These are phyloP conservation scores for Scatophagus argus DNA, from an alignment of 2,113 vertebrate species.

Conservation along the genomic window DNA sequence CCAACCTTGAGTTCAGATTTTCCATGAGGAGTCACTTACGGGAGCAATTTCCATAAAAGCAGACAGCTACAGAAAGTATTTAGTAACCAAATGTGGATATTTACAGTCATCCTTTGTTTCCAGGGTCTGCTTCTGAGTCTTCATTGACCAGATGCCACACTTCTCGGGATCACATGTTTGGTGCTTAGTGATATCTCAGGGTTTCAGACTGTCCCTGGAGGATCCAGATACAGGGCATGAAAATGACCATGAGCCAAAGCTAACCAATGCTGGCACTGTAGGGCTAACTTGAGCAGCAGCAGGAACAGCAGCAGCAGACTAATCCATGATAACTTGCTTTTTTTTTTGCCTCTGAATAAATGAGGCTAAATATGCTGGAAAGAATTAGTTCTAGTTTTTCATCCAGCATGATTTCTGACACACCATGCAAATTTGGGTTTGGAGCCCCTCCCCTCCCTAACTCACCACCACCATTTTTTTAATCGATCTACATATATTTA, in stretches of 20 bases:
- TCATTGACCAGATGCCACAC: conserved; percentile 73
- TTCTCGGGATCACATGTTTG: conserved; percentile 73
- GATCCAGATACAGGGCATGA: conserved; percentile 72
- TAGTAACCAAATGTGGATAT: conserved; percentile 44
- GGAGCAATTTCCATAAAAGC: conserved; percentile 30
- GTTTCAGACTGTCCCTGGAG: conserved; percentile 77
- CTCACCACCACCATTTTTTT: too few species aligned
- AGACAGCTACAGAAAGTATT: conserved; percentile 34
- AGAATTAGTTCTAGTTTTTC: conserved; percentile 35
- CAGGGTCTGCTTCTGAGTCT: conserved; percentile 65
- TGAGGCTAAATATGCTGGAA: conserved; percentile 25
- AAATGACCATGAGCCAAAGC: conserved; percentile 75
- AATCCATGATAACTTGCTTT: conserved; percentile 49
- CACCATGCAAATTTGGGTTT: conserved; percentile 17
- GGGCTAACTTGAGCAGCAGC: conserved; percentile 49
- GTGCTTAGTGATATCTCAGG: conserved; percentile 76
- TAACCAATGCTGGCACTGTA: conserved; percentile 65
- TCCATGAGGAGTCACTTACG: conserved; percentile 8
- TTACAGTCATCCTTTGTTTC: conserved; percentile 62
- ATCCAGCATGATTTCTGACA: conserved; percentile 21
- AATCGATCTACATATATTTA: not conserved
- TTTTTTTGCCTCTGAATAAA: conserved; percentile 41
- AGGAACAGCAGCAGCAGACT: conserved; percentile 25
- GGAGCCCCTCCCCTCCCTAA: not conserved
- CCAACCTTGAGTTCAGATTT: conserved; percentile 11